Percentiles rank a stretch among this genome's conserved stretches.
These are phyloP conservation scores for Stenotaenia linearis DNA, from an alignment of 2,888 invertebrate species.

Conservation along the genomic window DNA sequence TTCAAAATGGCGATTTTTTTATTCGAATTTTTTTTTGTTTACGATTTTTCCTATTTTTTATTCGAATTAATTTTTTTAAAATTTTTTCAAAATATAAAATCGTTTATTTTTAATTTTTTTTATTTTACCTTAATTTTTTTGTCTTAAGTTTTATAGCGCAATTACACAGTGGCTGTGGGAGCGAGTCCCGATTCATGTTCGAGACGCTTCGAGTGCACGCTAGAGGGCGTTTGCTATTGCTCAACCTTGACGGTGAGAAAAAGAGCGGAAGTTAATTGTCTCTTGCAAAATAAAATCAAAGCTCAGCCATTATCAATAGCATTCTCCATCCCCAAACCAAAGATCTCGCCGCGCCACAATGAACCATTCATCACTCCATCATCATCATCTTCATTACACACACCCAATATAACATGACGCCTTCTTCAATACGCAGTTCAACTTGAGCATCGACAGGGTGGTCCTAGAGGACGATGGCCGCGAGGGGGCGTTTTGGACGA, in stretches of 20 bases:
- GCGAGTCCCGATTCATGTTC: slow-evolving; percentile 26
- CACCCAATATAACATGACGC: background rate
- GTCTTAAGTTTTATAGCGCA: slow-evolving; percentile 20
- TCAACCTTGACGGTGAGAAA: slow-evolving; percentile 20
- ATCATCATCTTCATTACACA: background rate
- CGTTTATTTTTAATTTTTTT: background rate
- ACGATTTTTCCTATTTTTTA: background rate
- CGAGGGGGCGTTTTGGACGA: slow-evolving; percentile 1
- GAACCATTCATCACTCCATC: slow-evolving; percentile 14
- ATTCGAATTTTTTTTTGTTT: background rate
- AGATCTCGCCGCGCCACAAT: background rate
- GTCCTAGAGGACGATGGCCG: background rate
- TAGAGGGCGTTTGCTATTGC: slow-evolving; percentile 24
- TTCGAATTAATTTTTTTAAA: background rate
- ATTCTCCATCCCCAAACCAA: background rate
- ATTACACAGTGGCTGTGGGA: slow-evolving; percentile 26
- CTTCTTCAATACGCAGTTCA: background rate
- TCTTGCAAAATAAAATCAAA: slow-evolving; percentile 9
- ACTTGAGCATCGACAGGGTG: background rate
- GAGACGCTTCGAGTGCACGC: slow-evolving; percentile 19
- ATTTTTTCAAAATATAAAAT: background rate
- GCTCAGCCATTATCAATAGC: background rate
- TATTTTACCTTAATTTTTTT: background rate
- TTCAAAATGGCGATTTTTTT: too few species aligned
- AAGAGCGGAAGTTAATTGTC: slow-evolving; percentile 26